Percentiles rank a stretch among this genome's conserved stretches.
Evolutionary conservation across 2,888 invertebrate genomes (phyloP).

Genomic region (Leptarthrus brevirostris): DNA sequence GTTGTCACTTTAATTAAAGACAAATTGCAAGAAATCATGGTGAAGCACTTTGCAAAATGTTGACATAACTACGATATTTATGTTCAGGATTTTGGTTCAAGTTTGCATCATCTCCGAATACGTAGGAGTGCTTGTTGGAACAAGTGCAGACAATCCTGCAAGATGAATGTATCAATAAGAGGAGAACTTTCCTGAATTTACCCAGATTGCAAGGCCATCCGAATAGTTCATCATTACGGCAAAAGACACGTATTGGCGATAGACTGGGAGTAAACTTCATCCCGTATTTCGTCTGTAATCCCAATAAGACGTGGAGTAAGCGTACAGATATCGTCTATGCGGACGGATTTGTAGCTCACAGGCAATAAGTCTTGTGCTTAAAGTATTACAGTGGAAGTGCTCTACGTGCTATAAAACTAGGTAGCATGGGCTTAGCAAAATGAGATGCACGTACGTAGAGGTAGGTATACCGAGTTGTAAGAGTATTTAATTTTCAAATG

Average conservation of each 20-base stretch:
- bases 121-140: no score
- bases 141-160: not conserved
- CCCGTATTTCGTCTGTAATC: slow-evolving; percentile 25
- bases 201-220: not conserved
- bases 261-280: slow-evolving; percentile 13
- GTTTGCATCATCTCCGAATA: no score
- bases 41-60: no score
- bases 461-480: no score
- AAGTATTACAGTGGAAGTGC: not conserved
- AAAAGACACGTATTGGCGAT: slow-evolving; percentile 24
- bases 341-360: slow-evolving; percentile 32
- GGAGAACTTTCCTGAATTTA: not conserved
- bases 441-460: not conserved
- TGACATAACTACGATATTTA: no score
- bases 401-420: not conserved
- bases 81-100: no score
- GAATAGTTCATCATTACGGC: not conserved
- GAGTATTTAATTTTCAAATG: slow-evolving; percentile 15
- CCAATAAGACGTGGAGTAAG: not conserved
- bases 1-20: no score
- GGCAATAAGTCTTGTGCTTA: slow-evolving; percentile 37
- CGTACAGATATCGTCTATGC: not conserved
- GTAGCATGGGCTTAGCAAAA: not conserved
- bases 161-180: not conserved
- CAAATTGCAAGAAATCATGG: no score